Percentiles rank a stretch among this genome's conserved stretches.
phyloP scores from a whole-genome alignment of 2,113 vertebrate species.

The Vicugna pacos region DNA sequence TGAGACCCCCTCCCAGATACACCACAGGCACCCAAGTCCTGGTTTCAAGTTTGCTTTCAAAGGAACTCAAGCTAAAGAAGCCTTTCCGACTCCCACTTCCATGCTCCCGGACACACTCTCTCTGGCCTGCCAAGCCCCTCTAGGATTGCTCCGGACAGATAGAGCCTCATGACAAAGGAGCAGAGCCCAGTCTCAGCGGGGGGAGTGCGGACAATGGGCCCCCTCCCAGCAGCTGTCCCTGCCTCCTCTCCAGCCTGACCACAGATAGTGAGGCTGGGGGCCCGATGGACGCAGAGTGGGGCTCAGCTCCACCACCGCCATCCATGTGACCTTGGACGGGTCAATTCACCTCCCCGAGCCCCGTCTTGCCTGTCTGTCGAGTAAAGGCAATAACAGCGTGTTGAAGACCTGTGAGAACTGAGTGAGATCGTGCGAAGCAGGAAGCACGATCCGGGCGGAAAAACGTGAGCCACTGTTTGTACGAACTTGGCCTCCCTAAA shows the following conservation, averaged over 20 bases:
- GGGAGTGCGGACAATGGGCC: not conserved
- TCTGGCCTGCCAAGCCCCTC: not conserved
- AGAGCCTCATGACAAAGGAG: not conserved
- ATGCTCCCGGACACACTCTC: not conserved
- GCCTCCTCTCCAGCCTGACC: not conserved
- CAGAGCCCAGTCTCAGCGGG: not conserved
- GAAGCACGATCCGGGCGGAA: not conserved
- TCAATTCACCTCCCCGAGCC: not conserved
- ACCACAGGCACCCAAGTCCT: not conserved
- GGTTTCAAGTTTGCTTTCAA: not conserved
- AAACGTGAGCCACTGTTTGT: not conserved
- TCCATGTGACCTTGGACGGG: not conserved
- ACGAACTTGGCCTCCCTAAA: constrained; percentile 15
- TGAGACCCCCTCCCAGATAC: not conserved
- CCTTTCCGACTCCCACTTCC: not conserved
- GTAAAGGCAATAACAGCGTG: not conserved
- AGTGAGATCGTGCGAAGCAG: not conserved
- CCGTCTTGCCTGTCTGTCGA: not conserved
- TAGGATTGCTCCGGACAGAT: not conserved
- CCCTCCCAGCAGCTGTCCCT: not conserved
- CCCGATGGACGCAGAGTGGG: not conserved
- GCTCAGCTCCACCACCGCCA: not conserved
- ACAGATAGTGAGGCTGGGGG: not conserved
- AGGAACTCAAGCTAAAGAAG: not conserved
- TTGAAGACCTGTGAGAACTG: not conserved